These are phyloP conservation scores for Gambusia yucatana DNA, from an alignment of 2,797 vertebrate species.

Conservation along the genomic window DNA sequence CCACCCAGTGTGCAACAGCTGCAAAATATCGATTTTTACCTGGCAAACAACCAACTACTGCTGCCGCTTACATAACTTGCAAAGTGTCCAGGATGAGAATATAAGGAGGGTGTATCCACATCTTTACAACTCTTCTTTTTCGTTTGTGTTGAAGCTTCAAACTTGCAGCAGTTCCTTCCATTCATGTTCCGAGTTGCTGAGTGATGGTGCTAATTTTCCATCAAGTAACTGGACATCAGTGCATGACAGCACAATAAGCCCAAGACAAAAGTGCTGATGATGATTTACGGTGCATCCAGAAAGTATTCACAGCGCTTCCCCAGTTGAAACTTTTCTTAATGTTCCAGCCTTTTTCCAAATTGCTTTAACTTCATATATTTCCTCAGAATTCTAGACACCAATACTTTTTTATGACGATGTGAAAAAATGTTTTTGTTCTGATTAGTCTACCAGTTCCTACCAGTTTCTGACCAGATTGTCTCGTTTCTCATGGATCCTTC, in stretches of 20 bases:
- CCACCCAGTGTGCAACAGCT: conserved; percentile 50
- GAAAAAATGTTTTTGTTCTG: not conserved
- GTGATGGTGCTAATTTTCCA: not conserved
- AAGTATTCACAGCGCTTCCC: not conserved
- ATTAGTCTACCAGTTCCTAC: not conserved
- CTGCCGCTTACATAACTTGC: conserved; percentile 23
- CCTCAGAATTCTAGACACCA: not conserved
- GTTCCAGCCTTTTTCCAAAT: not conserved
- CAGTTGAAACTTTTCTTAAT: not conserved
- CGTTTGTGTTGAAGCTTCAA: not conserved
- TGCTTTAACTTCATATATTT: not conserved
- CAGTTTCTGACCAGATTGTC: not conserved
- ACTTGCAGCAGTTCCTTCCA: not conserved
- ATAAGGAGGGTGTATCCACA: not conserved
- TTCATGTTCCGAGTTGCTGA: not conserved
- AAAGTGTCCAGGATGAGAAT: conserved; percentile 9
- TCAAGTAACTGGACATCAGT: not conserved
- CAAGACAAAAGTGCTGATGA: not conserved
- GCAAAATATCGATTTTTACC: conserved; percentile 50
- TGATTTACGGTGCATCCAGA: not conserved
- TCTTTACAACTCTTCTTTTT: not conserved
- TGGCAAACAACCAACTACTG: conserved; percentile 10
- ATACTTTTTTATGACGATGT: not conserved
- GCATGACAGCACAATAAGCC: not conserved
- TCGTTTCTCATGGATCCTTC: not conserved